Evolutionary conservation across 2,888 invertebrate genomes (phyloP), one percentile per base, ranked within the genome.

Genomic region (Ceramica pisi): DNA sequence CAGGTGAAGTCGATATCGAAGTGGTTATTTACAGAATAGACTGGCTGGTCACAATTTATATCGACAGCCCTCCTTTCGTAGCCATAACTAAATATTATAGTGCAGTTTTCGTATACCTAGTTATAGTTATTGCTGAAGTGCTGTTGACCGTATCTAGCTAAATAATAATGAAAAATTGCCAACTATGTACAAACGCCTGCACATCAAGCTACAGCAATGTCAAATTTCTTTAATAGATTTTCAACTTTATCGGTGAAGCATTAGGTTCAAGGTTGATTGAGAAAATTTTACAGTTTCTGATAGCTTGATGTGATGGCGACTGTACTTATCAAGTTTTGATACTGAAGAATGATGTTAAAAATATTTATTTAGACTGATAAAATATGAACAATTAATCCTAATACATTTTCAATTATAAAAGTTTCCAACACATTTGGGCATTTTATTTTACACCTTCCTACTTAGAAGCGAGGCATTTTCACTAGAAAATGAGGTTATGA

Each of bases 361-460:
- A 55, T 63, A 64, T 71, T 67, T 77, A 77, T 80, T 62, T 77
- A 62, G 78, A 79, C 82, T 81, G 82, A 79, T 77, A 76, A 62
- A 65, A 76, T 78, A 78, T 57, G 64, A 65, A 62, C 64, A 71
- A 82, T 62, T 38, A 65, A 62, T 75, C 19, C 23, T 57, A 63
- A 61, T 59, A 50, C 41, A 66, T 66, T 56, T 64, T 61, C 44
- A 60, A 70, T 63, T 76, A 81, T 56, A 81, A 50, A 77, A 55
- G 21, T 75, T 70, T 67, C 21, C 63, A 60, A 81, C 46, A 19
- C 56, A 67, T 12, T 26, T 8, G 2, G 35, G 26, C 5, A n/a
- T 69, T 69, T 81, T 76, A 66, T 80, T 80, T 62, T 9, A 41
- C 19, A 66, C 51, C 51, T 61, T 41, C 4, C 31, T 57, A 12